Evolutionary conservation across 2,797 vertebrate species (phyloP).

Genomic region (Hozukius guyotensis): DNA sequence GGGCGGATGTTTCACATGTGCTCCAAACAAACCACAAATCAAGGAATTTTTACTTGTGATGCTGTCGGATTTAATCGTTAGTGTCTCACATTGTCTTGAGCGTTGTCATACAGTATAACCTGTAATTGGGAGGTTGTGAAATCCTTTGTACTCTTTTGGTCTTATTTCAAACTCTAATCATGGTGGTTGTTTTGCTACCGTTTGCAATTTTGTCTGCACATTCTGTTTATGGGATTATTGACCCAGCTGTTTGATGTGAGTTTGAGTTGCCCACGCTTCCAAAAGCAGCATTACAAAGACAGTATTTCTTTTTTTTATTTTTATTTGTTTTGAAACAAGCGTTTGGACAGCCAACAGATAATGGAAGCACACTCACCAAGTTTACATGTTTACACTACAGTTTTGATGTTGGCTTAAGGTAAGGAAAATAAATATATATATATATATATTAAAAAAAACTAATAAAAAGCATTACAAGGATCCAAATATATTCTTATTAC

Average conservation of each 20-base stretch:
- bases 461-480: constrained; percentile 51
- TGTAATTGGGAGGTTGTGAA: constrained; percentile 53
- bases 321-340: constrained; percentile 20
- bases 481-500: constrained; percentile 75
- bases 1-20: constrained; percentile 38
- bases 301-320: constrained; percentile 43
- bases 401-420: constrained; percentile 73
- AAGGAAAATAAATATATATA: constrained; percentile 6
- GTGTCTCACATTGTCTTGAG: constrained; percentile 66
- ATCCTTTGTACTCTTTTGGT: constrained; percentile 65
- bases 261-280: constrained; percentile 69
- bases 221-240: constrained; percentile 52
- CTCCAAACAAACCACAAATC: constrained; percentile 54
- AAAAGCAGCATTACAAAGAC: constrained; percentile 58
- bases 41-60: constrained; percentile 50
- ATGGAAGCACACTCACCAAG: constrained; percentile 85
- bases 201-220: constrained; percentile 63
- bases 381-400: constrained; percentile 82
- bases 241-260: constrained; percentile 64
- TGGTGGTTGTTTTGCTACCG: constrained; percentile 61
- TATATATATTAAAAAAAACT: constrained; percentile 12
- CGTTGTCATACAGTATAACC: constrained; percentile 57
- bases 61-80: constrained; percentile 57
- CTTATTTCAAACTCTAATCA: constrained; percentile 63
- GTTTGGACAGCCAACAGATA: constrained; percentile 73